Percentiles rank a stretch among this genome's conserved stretches.
Conservation (phyloP, 2,888 invertebrate genomes). For the Drosophila quasianomalipes region DNA sequence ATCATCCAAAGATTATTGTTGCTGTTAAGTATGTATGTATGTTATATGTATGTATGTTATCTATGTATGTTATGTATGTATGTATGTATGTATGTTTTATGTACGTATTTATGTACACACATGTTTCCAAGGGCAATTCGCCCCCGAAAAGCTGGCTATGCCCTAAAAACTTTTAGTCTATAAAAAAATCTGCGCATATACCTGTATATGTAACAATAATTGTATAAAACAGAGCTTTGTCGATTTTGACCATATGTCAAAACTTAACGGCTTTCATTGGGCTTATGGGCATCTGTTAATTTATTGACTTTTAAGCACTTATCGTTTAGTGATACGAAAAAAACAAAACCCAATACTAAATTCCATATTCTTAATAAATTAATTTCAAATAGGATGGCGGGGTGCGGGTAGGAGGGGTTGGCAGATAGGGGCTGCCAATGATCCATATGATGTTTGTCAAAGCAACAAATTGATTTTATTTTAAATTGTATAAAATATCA, state of each 20-base stretch:
- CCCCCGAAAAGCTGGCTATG: neutral
- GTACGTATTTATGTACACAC: neutral
- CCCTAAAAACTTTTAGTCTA: neutral
- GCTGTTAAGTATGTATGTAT: neutral
- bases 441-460: neutral
- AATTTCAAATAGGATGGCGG: neutral
- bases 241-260: neutral
- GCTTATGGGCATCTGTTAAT: neutral
- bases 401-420: neutral
- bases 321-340: neutral
- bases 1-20: conserved; percentile 19
- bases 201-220: neutral
- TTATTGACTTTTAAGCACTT: neutral
- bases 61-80: neutral
- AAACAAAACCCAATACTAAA: neutral
- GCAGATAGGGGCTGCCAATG: neutral
- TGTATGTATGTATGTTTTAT: neutral
- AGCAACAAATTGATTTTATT: neutral
- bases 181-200: neutral
- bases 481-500: too few species aligned
- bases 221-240: neutral
- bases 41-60: neutral
- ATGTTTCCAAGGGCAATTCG: neutral
- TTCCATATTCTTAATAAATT: neutral
- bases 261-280: neutral